These are phyloP conservation scores for Erpetoichthys calabaricus DNA, from an alignment of 2,797 vertebrate species.

Conservation along the genomic window DNA sequence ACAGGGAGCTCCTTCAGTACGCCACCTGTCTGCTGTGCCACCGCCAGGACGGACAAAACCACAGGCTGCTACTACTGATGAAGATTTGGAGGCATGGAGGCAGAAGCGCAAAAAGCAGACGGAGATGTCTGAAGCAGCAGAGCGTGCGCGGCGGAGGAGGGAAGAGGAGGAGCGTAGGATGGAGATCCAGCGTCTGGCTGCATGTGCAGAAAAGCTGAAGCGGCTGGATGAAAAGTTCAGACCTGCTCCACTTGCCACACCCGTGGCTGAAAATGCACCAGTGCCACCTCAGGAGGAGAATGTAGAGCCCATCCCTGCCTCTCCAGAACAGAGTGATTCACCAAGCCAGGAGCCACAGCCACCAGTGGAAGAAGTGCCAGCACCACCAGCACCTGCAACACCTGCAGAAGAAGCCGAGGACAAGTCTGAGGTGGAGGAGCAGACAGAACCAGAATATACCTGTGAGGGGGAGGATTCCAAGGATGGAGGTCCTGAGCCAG, in stretches of 20 bases:
- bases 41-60: slow-evolving; percentile 42
- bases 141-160: slow-evolving; percentile 78
- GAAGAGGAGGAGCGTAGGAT: slow-evolving; percentile 89
- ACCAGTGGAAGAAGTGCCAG: slow-evolving; percentile 12
- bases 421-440: slow-evolving; percentile 33
- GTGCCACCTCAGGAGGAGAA: slow-evolving; percentile 6
- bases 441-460: slow-evolving; percentile 23
- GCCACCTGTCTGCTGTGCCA: slow-evolving; percentile 38
- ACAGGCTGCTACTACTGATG: slow-evolving; percentile 44
- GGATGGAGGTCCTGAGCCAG: slow-evolving; percentile 20
- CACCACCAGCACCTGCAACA: slow-evolving; percentile 9
- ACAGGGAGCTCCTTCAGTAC: slow-evolving; percentile 27
- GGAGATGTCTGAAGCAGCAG: slow-evolving; percentile 84
- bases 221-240: slow-evolving; percentile 83
- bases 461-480: slow-evolving; percentile 37
- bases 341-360: slow-evolving; percentile 8
- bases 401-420: slow-evolving; percentile 27
- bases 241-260: slow-evolving; percentile 15
- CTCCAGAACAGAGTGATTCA: slow-evolving; percentile 23
- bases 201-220: slow-evolving; percentile 93
- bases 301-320: slow-evolving; percentile 27
- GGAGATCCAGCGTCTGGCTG: slow-evolving; percentile 91
- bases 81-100: slow-evolving; percentile 85
- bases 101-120: slow-evolving; percentile 83
- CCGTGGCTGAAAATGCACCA: slow-evolving; percentile 1